phyloP scores from a whole-genome alignment of 1,140 invertebrate species.

The Lasaia peninsularis region DNA sequence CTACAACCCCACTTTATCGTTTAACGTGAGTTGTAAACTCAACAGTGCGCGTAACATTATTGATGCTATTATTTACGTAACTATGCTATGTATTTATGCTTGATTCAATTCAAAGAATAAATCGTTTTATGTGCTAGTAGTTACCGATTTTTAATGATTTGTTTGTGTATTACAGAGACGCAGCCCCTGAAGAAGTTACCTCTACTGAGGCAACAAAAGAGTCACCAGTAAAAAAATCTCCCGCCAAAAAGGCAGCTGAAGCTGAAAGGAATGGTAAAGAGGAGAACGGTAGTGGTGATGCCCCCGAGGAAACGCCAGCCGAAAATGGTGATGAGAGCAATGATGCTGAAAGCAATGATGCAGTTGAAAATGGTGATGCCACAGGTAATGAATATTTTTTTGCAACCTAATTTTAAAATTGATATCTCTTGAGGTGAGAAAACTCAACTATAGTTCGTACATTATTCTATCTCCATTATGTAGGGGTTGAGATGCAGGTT shows the following conservation, averaged over 20 bases:
- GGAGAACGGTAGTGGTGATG: slow-evolving; percentile 73
- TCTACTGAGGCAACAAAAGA: slow-evolving; percentile 61
- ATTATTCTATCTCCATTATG: too few species aligned
- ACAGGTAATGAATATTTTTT: slow-evolving; percentile 61
- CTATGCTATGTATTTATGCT: too few species aligned
- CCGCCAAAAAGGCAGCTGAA: slow-evolving; percentile 62
- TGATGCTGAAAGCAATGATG: slow-evolving; percentile 78
- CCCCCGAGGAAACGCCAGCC: slow-evolving; percentile 57
- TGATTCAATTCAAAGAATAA: too few species aligned
- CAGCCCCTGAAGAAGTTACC: slow-evolving; percentile 59
- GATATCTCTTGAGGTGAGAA: too few species aligned
- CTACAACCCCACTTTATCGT: slow-evolving; percentile 37
- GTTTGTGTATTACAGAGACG: slow-evolving; percentile 46
- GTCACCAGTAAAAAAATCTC: slow-evolving; percentile 72
- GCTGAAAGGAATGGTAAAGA: slow-evolving; percentile 79
- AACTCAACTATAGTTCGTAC: too few species aligned
- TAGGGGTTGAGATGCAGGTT: too few species aligned
- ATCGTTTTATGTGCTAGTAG: too few species aligned
- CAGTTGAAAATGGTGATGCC: slow-evolving; percentile 80
- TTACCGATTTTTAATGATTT: slow-evolving; percentile 11
- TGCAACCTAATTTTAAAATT: neutral
- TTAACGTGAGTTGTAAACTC: slow-evolving; percentile 14
- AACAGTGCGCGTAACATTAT: neutral
- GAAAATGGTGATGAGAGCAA: slow-evolving; percentile 75
- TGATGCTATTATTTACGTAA: too few species aligned